These are phyloP conservation scores for Rhinoptilus africanus DNA, from an alignment of 2,113 vertebrate genomes.

Conservation along the genomic window DNA sequence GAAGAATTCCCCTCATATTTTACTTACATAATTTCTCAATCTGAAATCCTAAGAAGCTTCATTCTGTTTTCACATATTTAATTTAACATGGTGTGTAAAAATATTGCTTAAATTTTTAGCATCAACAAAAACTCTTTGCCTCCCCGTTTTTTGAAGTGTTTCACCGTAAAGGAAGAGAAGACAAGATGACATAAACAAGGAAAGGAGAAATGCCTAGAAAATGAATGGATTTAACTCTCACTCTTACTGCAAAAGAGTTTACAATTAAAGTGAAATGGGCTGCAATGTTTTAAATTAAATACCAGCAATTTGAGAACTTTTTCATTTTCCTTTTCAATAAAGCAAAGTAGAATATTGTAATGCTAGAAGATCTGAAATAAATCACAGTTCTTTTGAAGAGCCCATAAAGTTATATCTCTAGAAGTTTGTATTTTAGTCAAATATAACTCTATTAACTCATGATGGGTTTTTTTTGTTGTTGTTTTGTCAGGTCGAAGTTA, in stretches of 20 bases:
- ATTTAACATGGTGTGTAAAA: background rate
- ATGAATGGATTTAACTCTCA: background rate
- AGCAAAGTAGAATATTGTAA: background rate
- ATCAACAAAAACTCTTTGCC: background rate
- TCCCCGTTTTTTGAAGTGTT: background rate
- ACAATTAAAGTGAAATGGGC: background rate
- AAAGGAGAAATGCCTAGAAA: background rate
- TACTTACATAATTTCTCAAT: background rate
- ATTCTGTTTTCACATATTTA: background rate
- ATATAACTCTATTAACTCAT: background rate
- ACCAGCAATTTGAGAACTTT: background rate
- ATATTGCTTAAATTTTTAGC: background rate
- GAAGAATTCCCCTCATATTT: background rate
- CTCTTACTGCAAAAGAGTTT: background rate
- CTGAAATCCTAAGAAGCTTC: background rate
- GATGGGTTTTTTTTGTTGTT: background rate
- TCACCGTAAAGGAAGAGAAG: background rate
- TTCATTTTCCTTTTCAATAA: background rate
- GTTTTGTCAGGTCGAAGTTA: constrained; percentile 85
- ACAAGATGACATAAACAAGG: background rate
- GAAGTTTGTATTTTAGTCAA: background rate
- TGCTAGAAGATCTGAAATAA: background rate
- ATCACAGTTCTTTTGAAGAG: background rate
- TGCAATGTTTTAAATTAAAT: background rate
- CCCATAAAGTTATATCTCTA: background rate